Conservation (phyloP, 2,888 invertebrate genomes). For the Platerodrilus igneus region DNA sequence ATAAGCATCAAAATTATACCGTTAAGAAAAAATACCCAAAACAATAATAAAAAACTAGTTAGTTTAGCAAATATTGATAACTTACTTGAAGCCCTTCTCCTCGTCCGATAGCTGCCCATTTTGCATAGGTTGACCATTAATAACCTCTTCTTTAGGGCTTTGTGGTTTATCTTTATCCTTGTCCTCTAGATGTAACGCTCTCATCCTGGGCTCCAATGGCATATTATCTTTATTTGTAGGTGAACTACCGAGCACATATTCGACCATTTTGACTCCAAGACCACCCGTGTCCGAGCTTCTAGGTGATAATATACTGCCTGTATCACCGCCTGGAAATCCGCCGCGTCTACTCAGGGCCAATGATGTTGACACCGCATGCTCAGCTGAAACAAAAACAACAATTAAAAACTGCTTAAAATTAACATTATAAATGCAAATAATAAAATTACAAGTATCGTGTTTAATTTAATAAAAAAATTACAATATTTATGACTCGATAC, state of each 20-base stretch:
- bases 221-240: constrained; percentile 72
- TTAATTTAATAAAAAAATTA: no score
- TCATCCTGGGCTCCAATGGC: constrained; percentile 60
- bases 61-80: constrained; percentile 42
- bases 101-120: constrained; percentile 56
- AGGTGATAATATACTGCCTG: constrained; percentile 65
- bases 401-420: no score
- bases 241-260: constrained; percentile 92
- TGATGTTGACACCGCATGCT: constrained; percentile 66
- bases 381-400: constrained; percentile 43
- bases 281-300: constrained; percentile 79
- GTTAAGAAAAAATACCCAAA: no score
- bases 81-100: constrained; percentile 87
- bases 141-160: constrained; percentile 52
- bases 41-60: no score
- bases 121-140: constrained; percentile 46
- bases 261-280: constrained; percentile 96
- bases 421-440: no score
- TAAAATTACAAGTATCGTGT: no score
- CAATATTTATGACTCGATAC: no score
- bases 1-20: no score
- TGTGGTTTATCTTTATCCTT: constrained; percentile 56
- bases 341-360: constrained; percentile 72
- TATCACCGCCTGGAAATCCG: constrained; percentile 56
- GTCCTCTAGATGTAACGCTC: constrained; percentile 59